Evolutionary conservation across 2,113 vertebrate species (phyloP).

Genomic region (Capreolus pygargus): DNA sequence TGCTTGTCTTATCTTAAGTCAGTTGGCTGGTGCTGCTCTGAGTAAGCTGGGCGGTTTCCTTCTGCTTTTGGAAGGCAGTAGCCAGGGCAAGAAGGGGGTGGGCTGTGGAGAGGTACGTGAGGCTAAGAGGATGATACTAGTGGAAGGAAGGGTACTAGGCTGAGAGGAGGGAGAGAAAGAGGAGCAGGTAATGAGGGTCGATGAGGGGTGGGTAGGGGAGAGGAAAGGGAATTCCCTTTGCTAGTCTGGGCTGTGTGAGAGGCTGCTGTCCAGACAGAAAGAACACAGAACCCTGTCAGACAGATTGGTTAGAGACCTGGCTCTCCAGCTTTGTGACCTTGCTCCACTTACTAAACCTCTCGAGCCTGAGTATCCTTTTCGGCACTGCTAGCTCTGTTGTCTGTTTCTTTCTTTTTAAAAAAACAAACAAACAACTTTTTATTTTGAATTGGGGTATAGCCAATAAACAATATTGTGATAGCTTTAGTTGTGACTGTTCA

Average conservation of each 20-base stretch:
- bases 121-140: not conserved
- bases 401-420: not conserved
- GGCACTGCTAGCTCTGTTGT: not conserved
- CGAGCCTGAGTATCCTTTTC: rapidly evolving
- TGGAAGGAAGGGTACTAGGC: not conserved
- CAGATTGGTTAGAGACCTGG: not conserved
- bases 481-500: not conserved
- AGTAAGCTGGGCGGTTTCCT: conserved; percentile 40
- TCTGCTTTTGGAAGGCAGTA: not conserved
- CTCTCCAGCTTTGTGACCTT: not conserved
- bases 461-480: not conserved
- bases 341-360: not conserved
- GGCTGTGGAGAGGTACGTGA: not conserved
- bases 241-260: not conserved
- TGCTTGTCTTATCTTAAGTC: conserved; percentile 65
- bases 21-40: conserved; percentile 27
- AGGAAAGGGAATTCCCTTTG: not conserved
- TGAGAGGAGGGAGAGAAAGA: not conserved
- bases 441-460: not conserved
- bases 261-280: not conserved
- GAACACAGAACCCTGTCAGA: not conserved
- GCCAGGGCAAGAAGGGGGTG: not conserved
- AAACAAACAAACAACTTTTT: no score
- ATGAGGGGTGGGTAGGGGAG: not conserved
- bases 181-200: not conserved